Percentiles rank a stretch among this genome's conserved stretches.
Conservation (phyloP, 2,888 invertebrate species). For the Heliothis peltigera region DNA sequence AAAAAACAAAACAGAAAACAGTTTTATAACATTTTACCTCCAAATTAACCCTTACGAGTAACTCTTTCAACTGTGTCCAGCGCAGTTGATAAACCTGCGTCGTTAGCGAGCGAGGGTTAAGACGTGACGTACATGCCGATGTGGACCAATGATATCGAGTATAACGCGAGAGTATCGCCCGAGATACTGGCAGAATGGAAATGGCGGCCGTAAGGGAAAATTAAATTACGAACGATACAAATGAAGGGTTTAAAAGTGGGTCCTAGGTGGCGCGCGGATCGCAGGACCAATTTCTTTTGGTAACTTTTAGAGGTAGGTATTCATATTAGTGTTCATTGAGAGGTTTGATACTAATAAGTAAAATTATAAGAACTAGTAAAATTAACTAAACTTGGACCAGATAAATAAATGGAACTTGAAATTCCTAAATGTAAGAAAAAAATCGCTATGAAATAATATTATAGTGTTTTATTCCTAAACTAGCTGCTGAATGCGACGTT, state of each 20-base stretch:
- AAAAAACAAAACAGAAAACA: conserved; percentile 2
- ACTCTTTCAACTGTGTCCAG: conserved; percentile 53
- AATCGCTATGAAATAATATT: too few relatives aligned
- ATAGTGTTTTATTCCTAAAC: too few relatives aligned
- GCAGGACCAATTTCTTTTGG: background rate
- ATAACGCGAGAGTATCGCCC: conserved; percentile 51
- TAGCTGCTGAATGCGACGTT: too few relatives aligned
- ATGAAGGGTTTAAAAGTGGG: conserved; percentile 22
- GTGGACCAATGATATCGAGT: conserved; percentile 55
- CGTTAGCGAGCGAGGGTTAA: conserved; percentile 64
- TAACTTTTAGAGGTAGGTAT: background rate
- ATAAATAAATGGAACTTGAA: too few relatives aligned
- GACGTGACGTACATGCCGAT: conserved; percentile 66
- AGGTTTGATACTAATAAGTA: too few relatives aligned
- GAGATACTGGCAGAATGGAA: conserved; percentile 52
- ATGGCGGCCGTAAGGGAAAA: conserved; percentile 35
- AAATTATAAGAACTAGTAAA: too few relatives aligned
- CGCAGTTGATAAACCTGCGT: conserved; percentile 64
- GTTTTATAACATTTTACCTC: conserved; percentile 31
- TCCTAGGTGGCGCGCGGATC: background rate
- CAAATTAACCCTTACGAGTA: conserved; percentile 43
- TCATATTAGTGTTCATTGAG: background rate
- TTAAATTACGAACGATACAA: conserved; percentile 42
- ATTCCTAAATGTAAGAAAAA: too few relatives aligned
- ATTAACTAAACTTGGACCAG: too few relatives aligned